These are phyloP conservation scores for Platysteira castanea DNA, from an alignment of 2,113 vertebrate species.

Conservation along the genomic window DNA sequence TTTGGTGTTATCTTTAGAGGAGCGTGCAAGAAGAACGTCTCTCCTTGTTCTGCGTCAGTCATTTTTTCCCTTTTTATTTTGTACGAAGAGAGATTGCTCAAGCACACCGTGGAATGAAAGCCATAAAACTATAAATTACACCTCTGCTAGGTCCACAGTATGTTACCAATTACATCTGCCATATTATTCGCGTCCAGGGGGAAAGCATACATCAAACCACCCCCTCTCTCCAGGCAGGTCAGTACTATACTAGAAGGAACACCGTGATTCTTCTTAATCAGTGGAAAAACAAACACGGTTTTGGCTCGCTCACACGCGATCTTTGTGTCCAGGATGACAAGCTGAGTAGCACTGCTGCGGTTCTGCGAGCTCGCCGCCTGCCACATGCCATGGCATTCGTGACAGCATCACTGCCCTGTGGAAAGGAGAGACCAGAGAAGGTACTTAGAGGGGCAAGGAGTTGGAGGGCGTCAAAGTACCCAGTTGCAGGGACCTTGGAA, in stretches of 20 bases:
- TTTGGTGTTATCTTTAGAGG: background rate
- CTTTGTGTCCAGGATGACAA: constrained; percentile 22
- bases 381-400: background rate
- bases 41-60: background rate
- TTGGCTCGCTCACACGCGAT: background rate
- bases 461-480: background rate
- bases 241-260: constrained; percentile 24
- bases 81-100: background rate
- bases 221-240: constrained; percentile 23
- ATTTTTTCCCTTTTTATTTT: background rate
- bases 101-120: background rate
- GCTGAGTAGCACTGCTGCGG: background rate
- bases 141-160: constrained; percentile 30
- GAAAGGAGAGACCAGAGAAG: background rate
- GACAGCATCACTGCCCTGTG: background rate
- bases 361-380: background rate
- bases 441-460: background rate
- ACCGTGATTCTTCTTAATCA: constrained; percentile 55
- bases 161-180: constrained; percentile 50
- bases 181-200: constrained; percentile 36
- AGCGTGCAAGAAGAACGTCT: background rate
- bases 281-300: constrained; percentile 43
- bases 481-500: background rate
- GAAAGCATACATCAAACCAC: constrained; percentile 42
- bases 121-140: constrained; percentile 51